Conservation (phyloP, 92 coral and sea anemone genomes). For the Zoanthus gigantus region DNA sequence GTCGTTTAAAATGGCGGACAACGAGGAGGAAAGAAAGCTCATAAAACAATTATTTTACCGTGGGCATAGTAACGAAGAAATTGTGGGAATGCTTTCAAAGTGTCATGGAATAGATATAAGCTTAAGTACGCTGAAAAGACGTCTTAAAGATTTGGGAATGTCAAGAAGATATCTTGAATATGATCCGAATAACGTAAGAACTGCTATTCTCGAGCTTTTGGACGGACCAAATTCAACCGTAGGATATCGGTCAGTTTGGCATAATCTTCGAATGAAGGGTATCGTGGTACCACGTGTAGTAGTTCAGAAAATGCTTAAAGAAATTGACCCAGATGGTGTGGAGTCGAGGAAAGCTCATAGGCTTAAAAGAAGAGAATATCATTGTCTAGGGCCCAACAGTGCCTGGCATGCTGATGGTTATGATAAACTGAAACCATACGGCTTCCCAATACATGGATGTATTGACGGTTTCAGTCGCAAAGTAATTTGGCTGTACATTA, state of each 20-base stretch:
- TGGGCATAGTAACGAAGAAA: conserved; percentile 35
- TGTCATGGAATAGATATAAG: conserved; percentile 30
- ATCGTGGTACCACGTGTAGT: conserved; percentile 57
- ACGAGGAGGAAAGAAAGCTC: conserved; percentile 28
- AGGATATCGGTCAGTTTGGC: conserved; percentile 68
- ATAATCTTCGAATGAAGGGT: conserved; percentile 58
- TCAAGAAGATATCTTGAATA: conserved; percentile 28
- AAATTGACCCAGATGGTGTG: conserved; percentile 57
- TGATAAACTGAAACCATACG: conserved; percentile 35
- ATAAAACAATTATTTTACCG: conserved; percentile 26
- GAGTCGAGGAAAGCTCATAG: conserved; percentile 59
- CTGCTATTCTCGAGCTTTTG: conserved; percentile 50
- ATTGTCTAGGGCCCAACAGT: conserved; percentile 52
- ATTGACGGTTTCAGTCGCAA: conserved; percentile 46
- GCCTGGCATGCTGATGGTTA: conserved; percentile 45
- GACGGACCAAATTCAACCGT: conserved; percentile 61
- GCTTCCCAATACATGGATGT: conserved; percentile 40
- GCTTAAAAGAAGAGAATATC: conserved; percentile 54
- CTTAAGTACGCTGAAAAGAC: conserved; percentile 43
- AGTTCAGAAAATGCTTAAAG: conserved; percentile 53
- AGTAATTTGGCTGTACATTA: conserved; percentile 37
- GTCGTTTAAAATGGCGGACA: conserved; percentile 26
- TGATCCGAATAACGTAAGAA: conserved; percentile 26
- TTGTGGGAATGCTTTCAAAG: conserved; percentile 30
- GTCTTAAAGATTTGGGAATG: conserved; percentile 27